Conservation (phyloP, 37 sponge, comb jelly and placozoan species). For the Spongilla lacustris region DNA sequence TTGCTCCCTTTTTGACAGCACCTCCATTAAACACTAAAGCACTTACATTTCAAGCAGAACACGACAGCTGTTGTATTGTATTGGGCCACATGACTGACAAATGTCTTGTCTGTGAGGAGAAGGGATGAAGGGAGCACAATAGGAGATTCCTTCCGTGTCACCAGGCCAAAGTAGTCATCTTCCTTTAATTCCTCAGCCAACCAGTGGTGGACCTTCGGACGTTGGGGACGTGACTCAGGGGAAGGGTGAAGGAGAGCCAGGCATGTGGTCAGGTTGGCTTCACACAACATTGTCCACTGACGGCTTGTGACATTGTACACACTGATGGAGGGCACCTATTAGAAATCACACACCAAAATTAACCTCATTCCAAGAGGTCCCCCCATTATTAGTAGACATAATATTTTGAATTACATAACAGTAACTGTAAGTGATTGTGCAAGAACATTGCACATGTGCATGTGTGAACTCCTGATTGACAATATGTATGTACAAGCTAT, state of each 20-base stretch:
- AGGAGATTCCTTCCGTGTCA: background rate
- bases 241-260: background rate
- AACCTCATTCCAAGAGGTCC: no score
- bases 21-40: background rate
- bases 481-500: no score
- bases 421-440: no score
- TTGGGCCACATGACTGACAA: conserved; percentile 1
- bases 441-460: no score
- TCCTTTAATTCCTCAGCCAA: conserved; percentile 5
- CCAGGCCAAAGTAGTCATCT: conserved; percentile 25
- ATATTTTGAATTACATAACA: no score
- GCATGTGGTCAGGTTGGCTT: background rate
- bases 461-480: no score
- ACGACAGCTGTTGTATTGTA: conserved; percentile 26
- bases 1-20: background rate
- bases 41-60: conserved; percentile 51
- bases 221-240: background rate
- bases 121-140: background rate
- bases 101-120: conserved; percentile 18
- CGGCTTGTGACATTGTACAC: background rate
- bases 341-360: background rate
- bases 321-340: background rate
- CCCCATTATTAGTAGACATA: no score
- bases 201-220: background rate
- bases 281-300: background rate